Conservation (phyloP, 2,797 vertebrate genomes). For the Parauchenoglanis ngamensis region DNA sequence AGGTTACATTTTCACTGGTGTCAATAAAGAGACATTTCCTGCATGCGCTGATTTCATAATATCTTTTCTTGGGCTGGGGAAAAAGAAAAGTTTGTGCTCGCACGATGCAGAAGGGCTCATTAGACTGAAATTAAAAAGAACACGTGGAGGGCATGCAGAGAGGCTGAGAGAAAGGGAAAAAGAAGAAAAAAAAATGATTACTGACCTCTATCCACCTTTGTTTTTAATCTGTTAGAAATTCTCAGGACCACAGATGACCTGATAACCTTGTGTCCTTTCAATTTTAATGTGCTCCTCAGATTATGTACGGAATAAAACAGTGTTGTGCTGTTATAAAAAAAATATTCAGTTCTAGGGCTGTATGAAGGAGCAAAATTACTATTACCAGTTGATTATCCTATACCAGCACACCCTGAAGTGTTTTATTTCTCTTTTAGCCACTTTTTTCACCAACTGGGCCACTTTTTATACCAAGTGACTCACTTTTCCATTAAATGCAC, state of each 20-base stretch:
- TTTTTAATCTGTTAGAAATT: conserved; percentile 14
- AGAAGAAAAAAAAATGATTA: background rate
- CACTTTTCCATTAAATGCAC: background rate
- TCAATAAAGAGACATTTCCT: conserved; percentile 43
- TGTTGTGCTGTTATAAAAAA: conserved; percentile 4
- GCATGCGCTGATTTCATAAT: conserved; percentile 51
- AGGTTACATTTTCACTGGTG: conserved; percentile 50
- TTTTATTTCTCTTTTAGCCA: background rate
- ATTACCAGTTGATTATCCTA: background rate
- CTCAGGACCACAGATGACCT: background rate
- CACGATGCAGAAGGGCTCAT: conserved; percentile 21
- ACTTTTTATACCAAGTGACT: background rate
- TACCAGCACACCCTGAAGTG: background rate
- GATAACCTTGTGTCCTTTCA: conserved; percentile 5
- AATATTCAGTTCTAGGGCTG: background rate
- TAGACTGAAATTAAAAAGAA: conserved; percentile 8
- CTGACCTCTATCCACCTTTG: conserved; percentile 21
- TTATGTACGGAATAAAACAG: background rate
- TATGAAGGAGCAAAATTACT: background rate
- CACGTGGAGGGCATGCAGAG: background rate
- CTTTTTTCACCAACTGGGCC: background rate
- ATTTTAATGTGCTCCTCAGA: conserved; percentile 11
- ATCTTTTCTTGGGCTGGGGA: conserved; percentile 32
- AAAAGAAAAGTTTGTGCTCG: conserved; percentile 42
- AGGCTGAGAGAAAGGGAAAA: background rate